Base-by-base conservation (phyloP, 2,113 vertebrate genomes). In the Hemibagrus wyckioides region DNA sequence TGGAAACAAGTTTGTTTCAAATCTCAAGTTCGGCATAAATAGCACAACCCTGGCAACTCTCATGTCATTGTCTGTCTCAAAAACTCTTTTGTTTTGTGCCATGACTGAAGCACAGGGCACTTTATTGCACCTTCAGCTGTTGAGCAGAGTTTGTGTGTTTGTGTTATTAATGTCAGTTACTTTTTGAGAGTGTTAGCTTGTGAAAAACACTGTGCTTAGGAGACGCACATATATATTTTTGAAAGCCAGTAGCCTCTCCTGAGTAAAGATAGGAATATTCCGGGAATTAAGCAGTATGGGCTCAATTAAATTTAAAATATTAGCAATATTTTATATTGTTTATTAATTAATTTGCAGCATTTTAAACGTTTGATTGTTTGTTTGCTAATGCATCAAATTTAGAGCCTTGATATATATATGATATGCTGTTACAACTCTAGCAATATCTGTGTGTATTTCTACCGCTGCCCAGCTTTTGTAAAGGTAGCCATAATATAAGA, bases 331-430 rank as follows among this genome's bases (percentile, higher is more conserved):
- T 39, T 44, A 13, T 39, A 71, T 21, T 71, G 33, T 21, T 71
- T 71, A 39, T 71, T 71, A 71, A 36, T 71, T 71, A 21, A 36
- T 21, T 6, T 36, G 15, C 30, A 69, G 63, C 33, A 1, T 36
- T 39, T 39, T 44, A 30, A 71, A 33, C 28, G 33, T 82, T 44
- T 44, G 6, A 82, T 65, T 61, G 61, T 65, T 65, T 15, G 67
- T 69, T 28, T 79, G 69, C 50, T 89, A 14, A 91, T 81, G 33
- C 14, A 69, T 85, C 83, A 89, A 87, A 91, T 91, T 56, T 85
- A 23, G 50, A 85, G 80, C 84, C 89, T 86, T 86, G 80, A 48
- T 28, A 76, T 50, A 50, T 6, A 76, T 76, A 5, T 50, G 19
- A 21, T 14, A 21, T 25, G 6, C 85, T 90, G 15, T 50, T 87